Evolutionary conservation across 2,888 invertebrate genomes (phyloP), one percentile per base, ranked within the genome.

Genomic region (Labia minor): DNA sequence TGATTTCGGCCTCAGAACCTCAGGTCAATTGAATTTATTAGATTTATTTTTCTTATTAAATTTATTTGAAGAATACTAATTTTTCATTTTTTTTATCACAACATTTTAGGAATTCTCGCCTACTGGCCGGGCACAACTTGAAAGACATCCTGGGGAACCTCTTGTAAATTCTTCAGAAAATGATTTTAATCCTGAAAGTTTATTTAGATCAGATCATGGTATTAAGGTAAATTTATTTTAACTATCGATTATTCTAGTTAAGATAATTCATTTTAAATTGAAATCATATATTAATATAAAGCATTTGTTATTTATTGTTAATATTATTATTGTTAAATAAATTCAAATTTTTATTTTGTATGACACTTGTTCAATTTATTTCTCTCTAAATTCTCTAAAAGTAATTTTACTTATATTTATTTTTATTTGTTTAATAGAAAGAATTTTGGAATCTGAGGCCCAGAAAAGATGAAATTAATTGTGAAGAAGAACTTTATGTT

Each of bases 1-100:
- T 92, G 90, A 91, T 92, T 81, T 89, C 91, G 84, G 91, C 91
- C 81, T 89, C 90, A 80, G 90, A 91, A 82, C 91, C 91, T 81
- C 84, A 90, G 90, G 90, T 89, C 79, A 75, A 75, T 68, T 1
- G 37, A 3, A 61, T 65, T 49, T 49, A 10, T 18, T 21, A 26
- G 63, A 61, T n/a, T 67, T 33, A 66, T 62, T 49, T 33, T 33
- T 21, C 18, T 67, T 66, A 49, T 0, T 62, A 62, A 21, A 19
- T 33, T 62, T 8, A 63, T 16, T n/a, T 37, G 20, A 65, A 33
- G 37, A 18, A 63, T 64, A 20, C 20, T 62, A 19, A 68, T 66
- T 21, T 67, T 37, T 37, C 26, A 66, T 66, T 67, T 67, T 21
- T 67, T 33, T 49, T 33, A 62, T 21, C 65, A 65, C 67, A 69